Percentiles rank a stretch among this genome's conserved stretches.
Conservation (phyloP, 2,113 vertebrate species). For the Phocoena sinus region DNA sequence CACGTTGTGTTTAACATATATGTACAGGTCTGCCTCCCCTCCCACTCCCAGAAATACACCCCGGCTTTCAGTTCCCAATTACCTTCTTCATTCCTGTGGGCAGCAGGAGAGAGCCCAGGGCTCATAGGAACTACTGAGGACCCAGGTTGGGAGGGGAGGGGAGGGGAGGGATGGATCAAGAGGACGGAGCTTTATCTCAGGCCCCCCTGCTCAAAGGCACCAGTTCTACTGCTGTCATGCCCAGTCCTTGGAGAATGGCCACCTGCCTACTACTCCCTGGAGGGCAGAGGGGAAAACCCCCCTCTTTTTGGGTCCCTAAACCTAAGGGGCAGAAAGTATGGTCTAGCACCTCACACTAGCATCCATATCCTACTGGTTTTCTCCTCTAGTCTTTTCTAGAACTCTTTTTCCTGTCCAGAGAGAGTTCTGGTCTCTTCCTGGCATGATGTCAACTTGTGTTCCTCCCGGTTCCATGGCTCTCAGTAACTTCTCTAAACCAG, state of each 20-base stretch:
- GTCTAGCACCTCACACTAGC: background rate
- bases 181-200: background rate
- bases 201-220: background rate
- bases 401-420: background rate
- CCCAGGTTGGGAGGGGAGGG: background rate
- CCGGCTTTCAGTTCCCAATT: background rate
- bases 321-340: background rate
- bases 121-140: background rate
- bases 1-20: background rate
- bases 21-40: accelerated
- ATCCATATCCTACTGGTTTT: no score
- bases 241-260: background rate
- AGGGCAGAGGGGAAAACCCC: background rate
- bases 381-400: background rate
- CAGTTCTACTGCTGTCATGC: background rate
- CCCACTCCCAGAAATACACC: background rate
- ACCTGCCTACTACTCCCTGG: background rate
- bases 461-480: background rate
- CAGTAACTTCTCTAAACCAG: background rate
- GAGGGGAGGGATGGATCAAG: background rate
- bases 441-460: accelerated
- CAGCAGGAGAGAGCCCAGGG: background rate
- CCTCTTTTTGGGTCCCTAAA: background rate
- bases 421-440: background rate
- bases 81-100: background rate